A percentile compares a stretch with the other conserved stretches of the same genome.
phyloP scores from a whole-genome alignment of 2,113 vertebrate genomes.

The Macquaria australasica region DNA sequence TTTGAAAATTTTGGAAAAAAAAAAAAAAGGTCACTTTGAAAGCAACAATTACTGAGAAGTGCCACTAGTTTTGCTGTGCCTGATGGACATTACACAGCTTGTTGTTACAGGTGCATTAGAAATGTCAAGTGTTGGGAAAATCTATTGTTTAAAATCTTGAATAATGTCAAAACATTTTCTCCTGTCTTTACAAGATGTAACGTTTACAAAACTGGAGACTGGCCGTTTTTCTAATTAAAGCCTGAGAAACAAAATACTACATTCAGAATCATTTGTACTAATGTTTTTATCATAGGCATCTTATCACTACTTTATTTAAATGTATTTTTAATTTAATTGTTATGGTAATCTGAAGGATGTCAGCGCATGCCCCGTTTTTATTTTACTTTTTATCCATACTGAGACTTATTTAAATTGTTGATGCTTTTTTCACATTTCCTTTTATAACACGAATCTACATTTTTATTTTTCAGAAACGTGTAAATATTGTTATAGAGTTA shows the following conservation, averaged over 20 bases:
- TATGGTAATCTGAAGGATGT: constrained; percentile 68
- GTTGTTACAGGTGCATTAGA: constrained; percentile 62
- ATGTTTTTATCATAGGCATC: constrained; percentile 50
- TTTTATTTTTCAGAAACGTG: constrained; percentile 68
- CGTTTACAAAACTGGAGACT: constrained; percentile 78
- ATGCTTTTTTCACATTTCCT: constrained; percentile 54
- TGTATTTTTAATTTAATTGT: constrained; percentile 68
- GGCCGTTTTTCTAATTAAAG: constrained; percentile 70
- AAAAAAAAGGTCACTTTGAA: constrained; percentile 42
- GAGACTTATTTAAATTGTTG: constrained; percentile 69
- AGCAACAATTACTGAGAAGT: constrained; percentile 55
- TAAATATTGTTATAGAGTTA: constrained; percentile 69
- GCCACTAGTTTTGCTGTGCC: constrained; percentile 67
- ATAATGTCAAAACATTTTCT: constrained; percentile 44
- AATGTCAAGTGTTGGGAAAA: constrained; percentile 34
- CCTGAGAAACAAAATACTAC: constrained; percentile 79
- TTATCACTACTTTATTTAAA: constrained; percentile 81
- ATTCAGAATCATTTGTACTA: constrained; percentile 42
- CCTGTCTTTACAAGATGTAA: constrained; percentile 58
- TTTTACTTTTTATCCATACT: constrained; percentile 42
- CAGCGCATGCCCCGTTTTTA: constrained; percentile 61
- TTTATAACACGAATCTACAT: constrained; percentile 47
- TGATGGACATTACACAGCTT: constrained; percentile 36
- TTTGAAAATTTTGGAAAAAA: constrained; percentile 39
- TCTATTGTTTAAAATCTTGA: constrained; percentile 39